Conservation (phyloP, 2,113 vertebrate genomes). For the Astatotilapia flaviijosephi region DNA sequence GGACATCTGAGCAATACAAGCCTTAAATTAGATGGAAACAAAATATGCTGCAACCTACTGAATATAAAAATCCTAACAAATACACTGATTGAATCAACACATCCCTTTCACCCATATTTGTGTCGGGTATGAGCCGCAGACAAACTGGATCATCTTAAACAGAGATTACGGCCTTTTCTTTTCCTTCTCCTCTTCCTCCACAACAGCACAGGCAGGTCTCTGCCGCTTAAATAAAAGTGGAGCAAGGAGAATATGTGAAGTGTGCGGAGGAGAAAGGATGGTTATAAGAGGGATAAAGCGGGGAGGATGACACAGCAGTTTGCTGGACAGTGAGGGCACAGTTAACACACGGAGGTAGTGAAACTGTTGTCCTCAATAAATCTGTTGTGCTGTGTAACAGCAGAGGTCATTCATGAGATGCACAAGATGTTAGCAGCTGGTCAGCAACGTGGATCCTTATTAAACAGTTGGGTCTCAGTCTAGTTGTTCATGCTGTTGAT, state of each 20-base stretch:
- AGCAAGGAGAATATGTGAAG: not conserved
- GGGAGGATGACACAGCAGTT: constrained; percentile 66
- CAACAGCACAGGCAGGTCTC: not conserved
- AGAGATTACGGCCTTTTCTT: not conserved
- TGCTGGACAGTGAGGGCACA: constrained; percentile 35
- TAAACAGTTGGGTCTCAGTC: not conserved
- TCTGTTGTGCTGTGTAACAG: constrained; percentile 19
- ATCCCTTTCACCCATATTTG: not conserved
- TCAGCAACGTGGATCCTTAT: not conserved
- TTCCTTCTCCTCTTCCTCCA: not conserved
- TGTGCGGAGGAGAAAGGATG: not conserved
- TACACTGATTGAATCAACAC: constrained; percentile 1
- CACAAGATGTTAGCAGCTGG: not conserved
- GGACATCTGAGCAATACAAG: not conserved
- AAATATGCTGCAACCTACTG: not conserved
- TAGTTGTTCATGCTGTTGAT: not conserved
- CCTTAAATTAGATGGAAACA: not conserved
- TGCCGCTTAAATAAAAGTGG: constrained; percentile 14
- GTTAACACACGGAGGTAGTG: not conserved
- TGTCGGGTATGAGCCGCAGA: not conserved
- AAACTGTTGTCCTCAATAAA: constrained; percentile 21
- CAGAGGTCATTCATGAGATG: constrained; percentile 25
- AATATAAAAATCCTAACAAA: constrained; percentile 6
- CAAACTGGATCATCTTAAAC: not conserved
- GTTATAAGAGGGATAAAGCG: constrained; percentile 24